Percentiles rank a stretch among this genome's conserved stretches.
phyloP scores from a whole-genome alignment of 2,113 vertebrate species.

The Oplegnathus fasciatus region DNA sequence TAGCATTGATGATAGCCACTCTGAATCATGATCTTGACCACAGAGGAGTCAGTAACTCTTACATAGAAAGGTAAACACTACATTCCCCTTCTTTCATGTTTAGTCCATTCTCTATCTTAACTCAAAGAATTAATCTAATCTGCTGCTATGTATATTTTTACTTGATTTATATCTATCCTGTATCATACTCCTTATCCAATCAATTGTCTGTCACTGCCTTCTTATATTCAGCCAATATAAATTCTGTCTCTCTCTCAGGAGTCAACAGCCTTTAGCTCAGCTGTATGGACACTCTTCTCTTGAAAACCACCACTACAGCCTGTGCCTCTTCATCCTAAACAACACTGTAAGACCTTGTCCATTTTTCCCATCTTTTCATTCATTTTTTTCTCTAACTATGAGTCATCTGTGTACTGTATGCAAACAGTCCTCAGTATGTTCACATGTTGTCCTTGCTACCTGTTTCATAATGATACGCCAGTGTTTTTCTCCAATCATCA shows the following conservation, averaged over 20 bases:
- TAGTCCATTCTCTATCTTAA: neutral
- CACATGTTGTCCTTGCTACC: neutral
- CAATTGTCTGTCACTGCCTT: neutral
- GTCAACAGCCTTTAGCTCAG: conserved; percentile 92
- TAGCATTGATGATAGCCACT: conserved; percentile 91
- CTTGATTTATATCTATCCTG: neutral
- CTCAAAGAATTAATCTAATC: neutral
- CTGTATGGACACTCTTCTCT: conserved; percentile 94
- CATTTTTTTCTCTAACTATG: neutral
- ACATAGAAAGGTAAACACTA: conserved; percentile 89
- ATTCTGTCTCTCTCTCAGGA: conserved; percentile 78
- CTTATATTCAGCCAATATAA: neutral
- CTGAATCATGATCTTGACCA: conserved; percentile 94
- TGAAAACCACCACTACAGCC: conserved; percentile 94
- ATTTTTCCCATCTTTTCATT: neutral
- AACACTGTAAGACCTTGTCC: conserved; percentile 86
- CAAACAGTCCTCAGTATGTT: neutral
- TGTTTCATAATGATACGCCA: neutral
- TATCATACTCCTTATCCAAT: neutral
- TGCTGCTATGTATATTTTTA: neutral
- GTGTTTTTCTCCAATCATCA: neutral
- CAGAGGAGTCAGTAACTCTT: conserved; percentile 94
- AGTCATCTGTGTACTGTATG: neutral
- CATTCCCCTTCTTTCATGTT: neutral
- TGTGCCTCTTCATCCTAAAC: conserved; percentile 95